Evolutionary conservation across 1,140 invertebrate species (phyloP), one percentile per base, ranked within the genome.

Genomic region (Chelonus insularis): DNA sequence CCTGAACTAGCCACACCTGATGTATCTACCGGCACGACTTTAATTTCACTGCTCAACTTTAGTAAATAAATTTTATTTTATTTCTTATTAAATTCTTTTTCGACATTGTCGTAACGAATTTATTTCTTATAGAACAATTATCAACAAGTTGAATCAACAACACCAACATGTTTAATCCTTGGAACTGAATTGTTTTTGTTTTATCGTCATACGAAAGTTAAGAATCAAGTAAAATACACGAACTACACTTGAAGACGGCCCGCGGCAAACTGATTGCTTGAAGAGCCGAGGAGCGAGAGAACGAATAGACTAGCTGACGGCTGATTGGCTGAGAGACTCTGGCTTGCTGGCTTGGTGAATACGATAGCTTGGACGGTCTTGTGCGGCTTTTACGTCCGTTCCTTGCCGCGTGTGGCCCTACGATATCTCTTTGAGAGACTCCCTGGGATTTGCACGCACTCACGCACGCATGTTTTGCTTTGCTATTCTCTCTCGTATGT

Each of bases 211-310:
- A 45, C 20, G 29, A 25, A n/a, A 47, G 25, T 41, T 12, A 25
- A 23, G 18, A 18, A 4, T 23, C 18, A 48, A 20, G 7, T 45
- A 60, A 56, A 18, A 20, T 11, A 45, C 3, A 18, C 43, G 43
- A 48, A 21, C 23, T 55, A 21, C 20, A 51, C 56, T 14, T n/a
- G 34, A 45, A 45, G 63, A 54, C 48, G 56, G 63, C 63, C 63
- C 57, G 47, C 60, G 63, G 63, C 58, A 51, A 57, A 65, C 63
- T 65, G 63, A 65, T 61, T 62, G 45, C 6, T 23, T 23, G 29
- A 25, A 50, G 51, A 34, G n/a, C 5, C 14, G 32, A 29, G 12
- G 50, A 52, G 50, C 25, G 18, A 12, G 45, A 14, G 47, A 12
- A 32, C 21, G 7, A 6, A 37, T 50, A 18, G 43, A 20, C 56